Evolutionary conservation across 2,113 vertebrate species (phyloP).

Genomic region (Bothrops jararaca): DNA sequence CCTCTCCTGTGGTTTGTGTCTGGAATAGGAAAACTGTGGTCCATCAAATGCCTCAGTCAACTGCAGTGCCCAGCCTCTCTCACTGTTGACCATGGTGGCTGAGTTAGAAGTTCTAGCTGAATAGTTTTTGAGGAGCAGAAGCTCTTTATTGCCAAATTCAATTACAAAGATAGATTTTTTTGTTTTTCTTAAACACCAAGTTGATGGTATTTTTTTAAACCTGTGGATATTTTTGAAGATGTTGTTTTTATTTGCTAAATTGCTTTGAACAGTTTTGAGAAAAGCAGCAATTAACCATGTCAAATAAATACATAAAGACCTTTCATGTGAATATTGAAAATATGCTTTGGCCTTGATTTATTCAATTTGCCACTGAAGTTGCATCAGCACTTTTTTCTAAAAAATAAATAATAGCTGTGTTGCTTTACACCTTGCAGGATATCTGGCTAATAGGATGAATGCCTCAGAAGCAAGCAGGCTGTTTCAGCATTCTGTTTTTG

Average conservation of each 20-base stretch:
- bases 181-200: background rate
- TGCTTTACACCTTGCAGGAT: slow-evolving; percentile 22
- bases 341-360: slow-evolving; percentile 15
- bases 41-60: background rate
- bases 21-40: background rate
- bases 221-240: background rate
- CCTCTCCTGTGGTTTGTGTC: background rate
- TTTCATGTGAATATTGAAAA: slow-evolving; percentile 5
- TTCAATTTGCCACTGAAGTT: slow-evolving; percentile 30
- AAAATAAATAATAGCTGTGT: background rate
- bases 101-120: background rate
- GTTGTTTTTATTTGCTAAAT: background rate
- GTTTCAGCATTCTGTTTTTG: slow-evolving; percentile 8
- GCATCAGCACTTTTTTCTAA: background rate
- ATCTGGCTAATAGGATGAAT: slow-evolving; percentile 25
- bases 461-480: background rate
- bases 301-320: background rate
- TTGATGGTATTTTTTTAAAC: background rate
- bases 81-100: background rate
- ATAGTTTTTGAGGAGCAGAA: background rate
- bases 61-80: background rate
- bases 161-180: background rate
- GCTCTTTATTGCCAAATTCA: background rate
- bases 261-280: background rate
- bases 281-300: background rate